Evolutionary conservation across 2,888 invertebrate species (phyloP), one percentile per base, ranked within the genome.

Genomic region (Sicus ferrugineus): DNA sequence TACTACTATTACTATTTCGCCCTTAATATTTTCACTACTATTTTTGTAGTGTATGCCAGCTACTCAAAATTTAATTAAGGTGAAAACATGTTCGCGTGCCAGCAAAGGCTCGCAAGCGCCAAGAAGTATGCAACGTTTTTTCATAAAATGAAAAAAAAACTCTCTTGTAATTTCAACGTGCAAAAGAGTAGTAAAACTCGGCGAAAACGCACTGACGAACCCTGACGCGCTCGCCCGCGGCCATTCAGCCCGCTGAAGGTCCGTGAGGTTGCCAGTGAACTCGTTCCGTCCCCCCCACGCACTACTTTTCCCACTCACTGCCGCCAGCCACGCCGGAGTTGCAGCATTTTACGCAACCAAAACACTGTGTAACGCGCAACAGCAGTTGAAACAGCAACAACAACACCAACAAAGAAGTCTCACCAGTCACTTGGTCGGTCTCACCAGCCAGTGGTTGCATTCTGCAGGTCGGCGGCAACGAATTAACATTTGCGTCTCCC

Each of bases 151-250:
- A n/a, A n/a, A n/a, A n/a, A n/a, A n/a, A 19, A 21, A 21, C 34
- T 26, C 19, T 30, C 56, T 34, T 26, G 19, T 19, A 16, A 23
- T 38, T 61, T 11, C 38, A 16, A 23, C 4, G 23, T 61, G 14
- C 1, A 3, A 42, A 42, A 61, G 3, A n/a, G 30, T 30, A 56
- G 56, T 16, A 0, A 70, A 73, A 70, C 66, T 68, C 59, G 48
- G 34, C n/a, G 21, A 50, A 68, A 70, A 63, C 70, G 62, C 30
- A 34, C 62, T 38, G 64, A 72, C 69, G 48, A 67, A 64, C 70
- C 68, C 68, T 66, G 68, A 71, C 68, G 68, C 67, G 70, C 68
- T 67, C 70, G 69, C 69, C 9, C 28, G 28, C 54, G 62, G 59
- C 69, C 69, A 65, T 69, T 73, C 67, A 68, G 61, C 68, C 68